phyloP scores from a whole-genome alignment of 92 coral and sea anemone genomes.

The Porites evermanni region DNA sequence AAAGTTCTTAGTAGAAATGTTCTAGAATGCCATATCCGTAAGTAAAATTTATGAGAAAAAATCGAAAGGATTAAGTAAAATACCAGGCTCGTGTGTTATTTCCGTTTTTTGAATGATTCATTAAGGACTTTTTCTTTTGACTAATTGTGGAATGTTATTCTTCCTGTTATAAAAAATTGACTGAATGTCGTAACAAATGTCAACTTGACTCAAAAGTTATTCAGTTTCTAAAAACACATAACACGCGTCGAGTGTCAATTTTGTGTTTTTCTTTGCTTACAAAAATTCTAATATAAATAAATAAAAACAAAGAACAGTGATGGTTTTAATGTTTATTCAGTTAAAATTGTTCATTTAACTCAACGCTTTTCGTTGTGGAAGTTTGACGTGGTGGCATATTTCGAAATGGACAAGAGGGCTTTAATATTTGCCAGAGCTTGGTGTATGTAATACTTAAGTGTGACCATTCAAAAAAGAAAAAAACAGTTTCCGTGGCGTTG shows the following conservation, averaged over 20 bases:
- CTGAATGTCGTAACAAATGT: not conserved
- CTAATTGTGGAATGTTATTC: not conserved
- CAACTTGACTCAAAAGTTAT: not conserved
- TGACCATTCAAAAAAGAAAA: too few species aligned
- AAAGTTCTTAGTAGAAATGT: conserved; percentile 16
- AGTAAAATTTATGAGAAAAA: not conserved
- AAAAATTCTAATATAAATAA: not conserved
- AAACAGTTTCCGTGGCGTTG: too few species aligned
- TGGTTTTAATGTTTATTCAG: not conserved
- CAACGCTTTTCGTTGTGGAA: too few species aligned
- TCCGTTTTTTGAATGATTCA: conserved; percentile 10
- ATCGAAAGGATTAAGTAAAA: conserved; percentile 13
- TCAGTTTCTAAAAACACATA: not conserved
- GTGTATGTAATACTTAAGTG: too few species aligned
- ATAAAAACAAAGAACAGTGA: not conserved
- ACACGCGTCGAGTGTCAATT: not conserved
- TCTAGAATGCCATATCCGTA: not conserved
- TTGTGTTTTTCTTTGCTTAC: not conserved
- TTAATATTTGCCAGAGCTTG: too few species aligned
- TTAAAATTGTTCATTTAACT: not conserved
- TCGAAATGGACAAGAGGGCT: too few species aligned
- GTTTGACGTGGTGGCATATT: too few species aligned
- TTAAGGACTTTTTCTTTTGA: not conserved
- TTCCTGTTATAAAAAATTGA: conserved; percentile 8
- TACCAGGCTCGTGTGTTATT: conserved; percentile 3